Base-by-base conservation (phyloP, 2,113 vertebrate species). In the Megaleporinus macrocephalus region DNA sequence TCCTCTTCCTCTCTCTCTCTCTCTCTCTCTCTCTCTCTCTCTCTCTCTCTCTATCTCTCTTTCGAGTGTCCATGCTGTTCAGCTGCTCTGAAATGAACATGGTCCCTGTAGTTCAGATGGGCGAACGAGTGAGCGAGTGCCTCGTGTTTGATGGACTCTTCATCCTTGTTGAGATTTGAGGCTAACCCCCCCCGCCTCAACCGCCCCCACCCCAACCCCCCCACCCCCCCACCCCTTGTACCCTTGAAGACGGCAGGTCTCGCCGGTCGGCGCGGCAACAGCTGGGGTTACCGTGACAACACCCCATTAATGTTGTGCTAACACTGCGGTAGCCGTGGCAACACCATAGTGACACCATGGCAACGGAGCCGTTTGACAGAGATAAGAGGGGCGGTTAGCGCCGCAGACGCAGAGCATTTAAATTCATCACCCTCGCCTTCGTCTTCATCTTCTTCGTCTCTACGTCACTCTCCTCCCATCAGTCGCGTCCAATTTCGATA, bases 201-300 rank as follows among this genome's bases (percentile, higher is more conserved):
- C 7, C 36, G 3, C 36, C 7, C 29, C 30, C 15, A 20, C 27
- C 63, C 16, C 29, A 1, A 6, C 30, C 20, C 29, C 26, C 62
- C 9, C 57, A 4, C 44, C 53, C 15, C 44, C n/a, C n/a, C n/a
- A n/a, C n/a, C 36, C 26, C 27, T 47, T 12, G 20, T 27, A 51
- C 74, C 55, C 62, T 72, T 26, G 27, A 78, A 69, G 76, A 69
- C 0, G 26, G 16, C 63, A 81, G 30, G 78, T 74, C 78, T 80
- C 73, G 78, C 61, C 27, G 76, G 76, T 83, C 81, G 33, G 24
- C 55, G 69, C 76, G 62, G 76, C 61, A 80, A 82, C 86, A 85
- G 82, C 83, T 85, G 76, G 73, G 72, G 76, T 87, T 73, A 84
- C 76, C 78, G 76, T 87, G 83, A 82, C 85, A 84, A 87, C 83